Evolutionary conservation across 1,140 invertebrate species (phyloP).

Genomic region (Brachionus plicatilis): DNA sequence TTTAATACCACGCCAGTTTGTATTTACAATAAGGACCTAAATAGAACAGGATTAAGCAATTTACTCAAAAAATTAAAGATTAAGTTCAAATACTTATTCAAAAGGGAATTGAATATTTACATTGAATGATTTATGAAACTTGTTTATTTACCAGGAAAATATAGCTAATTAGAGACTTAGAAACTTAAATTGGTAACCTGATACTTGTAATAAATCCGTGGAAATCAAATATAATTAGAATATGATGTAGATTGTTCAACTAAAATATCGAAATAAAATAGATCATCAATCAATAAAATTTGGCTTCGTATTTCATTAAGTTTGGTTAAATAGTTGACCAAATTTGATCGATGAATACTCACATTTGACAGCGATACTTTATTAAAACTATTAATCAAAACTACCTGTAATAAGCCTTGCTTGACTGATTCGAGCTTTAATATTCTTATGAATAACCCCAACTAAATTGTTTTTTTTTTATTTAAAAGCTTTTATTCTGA

Average conservation of each 20-base stretch:
- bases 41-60: slow-evolving; percentile 25
- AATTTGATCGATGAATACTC: neutral
- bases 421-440: neutral
- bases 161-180: slow-evolving; percentile 25
- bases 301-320: slow-evolving; percentile 3
- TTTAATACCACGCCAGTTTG: neutral
- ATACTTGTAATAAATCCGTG: slow-evolving; percentile 19
- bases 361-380: neutral
- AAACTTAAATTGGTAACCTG: slow-evolving; percentile 24
- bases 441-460: neutral
- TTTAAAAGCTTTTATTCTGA: neutral
- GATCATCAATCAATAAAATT: neutral
- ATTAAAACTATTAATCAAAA: slow-evolving; percentile 16
- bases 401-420: neutral
- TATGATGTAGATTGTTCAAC: slow-evolving; percentile 25
- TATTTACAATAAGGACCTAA: slow-evolving; percentile 30
- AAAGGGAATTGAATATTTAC: slow-evolving; percentile 29
- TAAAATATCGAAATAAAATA: neutral
- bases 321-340: neutral
- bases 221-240: slow-evolving; percentile 29
- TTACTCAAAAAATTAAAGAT: slow-evolving; percentile 1
- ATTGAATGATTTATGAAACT: neutral
- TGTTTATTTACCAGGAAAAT: slow-evolving; percentile 30
- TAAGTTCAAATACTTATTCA: neutral
- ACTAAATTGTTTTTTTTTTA: neutral